These are phyloP conservation scores for Himalopsyche phryganea DNA, from an alignment of 1,140 invertebrate species.

Conservation along the genomic window DNA sequence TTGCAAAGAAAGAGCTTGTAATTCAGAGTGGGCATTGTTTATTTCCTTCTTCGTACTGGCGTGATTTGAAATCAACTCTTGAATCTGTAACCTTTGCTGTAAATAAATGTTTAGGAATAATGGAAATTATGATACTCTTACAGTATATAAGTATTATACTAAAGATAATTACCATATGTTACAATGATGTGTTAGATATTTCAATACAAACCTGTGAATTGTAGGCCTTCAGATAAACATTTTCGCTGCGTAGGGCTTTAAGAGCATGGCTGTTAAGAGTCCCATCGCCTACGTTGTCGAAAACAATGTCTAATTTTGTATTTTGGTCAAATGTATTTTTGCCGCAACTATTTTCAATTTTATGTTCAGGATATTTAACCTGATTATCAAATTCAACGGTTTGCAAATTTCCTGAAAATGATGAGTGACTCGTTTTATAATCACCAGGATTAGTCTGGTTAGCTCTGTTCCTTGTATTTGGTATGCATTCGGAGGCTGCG, in stretches of 20 bases:
- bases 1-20: conserved; percentile 13
- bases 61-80: conserved; percentile 25
- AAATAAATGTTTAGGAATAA: conserved; percentile 8
- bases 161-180: neutral
- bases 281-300: neutral
- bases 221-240: conserved; percentile 22
- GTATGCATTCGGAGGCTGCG: too few relatives aligned
- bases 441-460: too few relatives aligned
- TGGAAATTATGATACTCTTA: neutral
- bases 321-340: neutral
- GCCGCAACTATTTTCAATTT: too few relatives aligned
- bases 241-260: conserved; percentile 25
- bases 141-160: neutral
- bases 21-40: conserved; percentile 11
- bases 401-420: too few relatives aligned
- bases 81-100: conserved; percentile 28
- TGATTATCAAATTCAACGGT: too few relatives aligned
- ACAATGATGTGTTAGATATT: neutral
- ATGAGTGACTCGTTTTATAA: too few relatives aligned
- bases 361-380: too few relatives aligned
- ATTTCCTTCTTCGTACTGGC: conserved; percentile 22
- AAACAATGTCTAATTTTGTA: neutral
- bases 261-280: conserved; percentile 13
- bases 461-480: too few relatives aligned
- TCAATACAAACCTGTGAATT: conserved; percentile 14